phyloP scores from a whole-genome alignment of 2,888 invertebrate genomes.

The Callinectes sapidus region DNA sequence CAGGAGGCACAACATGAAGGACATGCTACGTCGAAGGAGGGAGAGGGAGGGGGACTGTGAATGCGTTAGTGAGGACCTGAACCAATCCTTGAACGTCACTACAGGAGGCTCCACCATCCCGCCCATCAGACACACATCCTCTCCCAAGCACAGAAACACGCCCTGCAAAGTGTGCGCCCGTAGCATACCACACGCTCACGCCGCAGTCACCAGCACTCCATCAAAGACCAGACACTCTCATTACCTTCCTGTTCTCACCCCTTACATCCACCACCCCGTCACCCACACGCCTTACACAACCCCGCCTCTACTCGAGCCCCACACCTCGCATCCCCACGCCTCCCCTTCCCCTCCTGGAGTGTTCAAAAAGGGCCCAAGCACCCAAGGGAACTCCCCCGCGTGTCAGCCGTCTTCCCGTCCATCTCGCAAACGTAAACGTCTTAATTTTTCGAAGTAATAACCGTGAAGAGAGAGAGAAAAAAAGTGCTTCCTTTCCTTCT shows the following conservation, averaged over 20 bases:
- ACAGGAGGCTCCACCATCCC: neutral
- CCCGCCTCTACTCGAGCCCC: neutral
- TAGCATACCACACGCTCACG: neutral
- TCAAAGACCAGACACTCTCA: neutral
- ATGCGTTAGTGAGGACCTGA: neutral
- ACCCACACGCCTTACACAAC: neutral
- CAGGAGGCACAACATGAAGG: slow-evolving; percentile 4
- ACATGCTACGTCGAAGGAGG: neutral
- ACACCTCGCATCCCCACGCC: neutral
- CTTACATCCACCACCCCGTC: neutral
- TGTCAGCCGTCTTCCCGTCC: neutral
- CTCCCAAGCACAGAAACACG: neutral
- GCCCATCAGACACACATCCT: neutral
- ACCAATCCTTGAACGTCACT: neutral
- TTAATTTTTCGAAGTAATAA: neutral
- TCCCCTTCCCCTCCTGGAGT: neutral
- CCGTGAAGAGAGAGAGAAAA: neutral
- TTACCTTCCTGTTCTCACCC: neutral
- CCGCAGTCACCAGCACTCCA: neutral
- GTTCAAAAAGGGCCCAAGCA: neutral
- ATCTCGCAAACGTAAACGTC: neutral
- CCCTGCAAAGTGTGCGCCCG: neutral
- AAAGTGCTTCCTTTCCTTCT: neutral
- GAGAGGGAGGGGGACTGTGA: neutral
- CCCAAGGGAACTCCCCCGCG: neutral